Evolutionary conservation across 2,888 invertebrate species (phyloP).

Genomic region (Lithophane semibrunnea): DNA sequence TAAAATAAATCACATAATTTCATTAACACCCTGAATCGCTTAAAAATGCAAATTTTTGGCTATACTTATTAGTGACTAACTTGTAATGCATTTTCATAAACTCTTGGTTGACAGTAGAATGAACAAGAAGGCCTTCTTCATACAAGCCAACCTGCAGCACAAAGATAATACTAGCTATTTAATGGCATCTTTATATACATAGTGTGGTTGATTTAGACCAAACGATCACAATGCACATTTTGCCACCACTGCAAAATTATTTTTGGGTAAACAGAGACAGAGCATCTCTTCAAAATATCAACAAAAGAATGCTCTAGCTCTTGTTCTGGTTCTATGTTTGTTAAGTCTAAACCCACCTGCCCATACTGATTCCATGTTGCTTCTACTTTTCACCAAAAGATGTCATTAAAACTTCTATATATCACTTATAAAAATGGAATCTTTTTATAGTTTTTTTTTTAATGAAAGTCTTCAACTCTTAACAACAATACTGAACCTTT

Average conservation of each 20-base stretch:
- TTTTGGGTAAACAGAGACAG: too few species aligned
- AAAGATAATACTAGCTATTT: background rate
- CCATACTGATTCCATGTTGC: background rate
- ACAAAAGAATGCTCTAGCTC: too few species aligned
- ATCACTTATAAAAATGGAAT: background rate
- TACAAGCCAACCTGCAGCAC: background rate
- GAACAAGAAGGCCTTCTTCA: background rate
- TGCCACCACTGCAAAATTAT: too few species aligned
- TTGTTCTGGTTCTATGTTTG: too few species aligned
- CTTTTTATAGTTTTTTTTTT: conserved; percentile 9
- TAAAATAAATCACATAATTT: background rate
- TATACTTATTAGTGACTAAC: background rate
- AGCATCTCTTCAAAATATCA: too few species aligned
- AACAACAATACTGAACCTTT: background rate
- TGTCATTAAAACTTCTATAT: background rate
- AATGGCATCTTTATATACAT: background rate
- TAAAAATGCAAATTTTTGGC: background rate
- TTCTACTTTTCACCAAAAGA: background rate
- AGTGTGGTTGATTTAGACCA: too few species aligned
- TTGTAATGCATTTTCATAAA: background rate
- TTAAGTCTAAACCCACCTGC: too few species aligned
- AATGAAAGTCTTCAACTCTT: background rate
- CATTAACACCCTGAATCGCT: background rate
- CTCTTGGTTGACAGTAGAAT: background rate
- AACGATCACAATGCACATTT: too few species aligned